Percentiles rank a stretch among this genome's conserved stretches.
These are phyloP conservation scores for Sander vitreus DNA, from an alignment of 2,113 vertebrate genomes.

Conservation along the genomic window DNA sequence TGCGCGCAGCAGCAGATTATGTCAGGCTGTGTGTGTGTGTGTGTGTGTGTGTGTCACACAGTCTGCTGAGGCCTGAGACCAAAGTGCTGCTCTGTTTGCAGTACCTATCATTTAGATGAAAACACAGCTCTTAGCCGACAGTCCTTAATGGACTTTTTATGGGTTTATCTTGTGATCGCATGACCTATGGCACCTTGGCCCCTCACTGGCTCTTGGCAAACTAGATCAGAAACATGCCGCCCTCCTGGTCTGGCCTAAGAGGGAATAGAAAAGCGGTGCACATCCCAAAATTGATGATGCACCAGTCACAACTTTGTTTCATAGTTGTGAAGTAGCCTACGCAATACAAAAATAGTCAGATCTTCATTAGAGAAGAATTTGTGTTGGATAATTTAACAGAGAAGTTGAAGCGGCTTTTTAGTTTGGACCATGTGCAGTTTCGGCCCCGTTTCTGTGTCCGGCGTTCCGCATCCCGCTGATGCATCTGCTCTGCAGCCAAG, in stretches of 20 bases:
- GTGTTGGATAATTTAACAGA: not conserved
- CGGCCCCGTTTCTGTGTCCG: not conserved
- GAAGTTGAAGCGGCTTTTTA: not conserved
- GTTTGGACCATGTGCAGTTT: not conserved
- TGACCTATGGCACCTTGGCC: constrained; percentile 89
- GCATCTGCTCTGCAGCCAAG: constrained; percentile 18
- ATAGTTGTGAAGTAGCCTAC: not conserved
- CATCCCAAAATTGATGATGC: constrained; percentile 9
- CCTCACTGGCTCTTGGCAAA: constrained; percentile 87
- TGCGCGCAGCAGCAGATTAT: constrained; percentile 16
- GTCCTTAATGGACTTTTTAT: constrained; percentile 99
- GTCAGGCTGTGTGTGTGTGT: constrained; percentile 4
- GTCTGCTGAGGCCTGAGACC: constrained; percentile 82
- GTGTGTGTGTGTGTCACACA: not conserved
- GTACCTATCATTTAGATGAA: constrained; percentile 96
- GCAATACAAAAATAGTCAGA: not conserved
- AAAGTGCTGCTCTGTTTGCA: constrained; percentile 95
- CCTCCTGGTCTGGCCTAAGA: constrained; percentile 36
- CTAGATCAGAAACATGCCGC: constrained; percentile 90
- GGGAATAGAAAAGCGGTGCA: not conserved
- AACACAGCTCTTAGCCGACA: constrained; percentile 93
- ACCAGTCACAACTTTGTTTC: not conserved
- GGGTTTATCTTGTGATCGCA: constrained; percentile 89
- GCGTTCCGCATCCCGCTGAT: not conserved
- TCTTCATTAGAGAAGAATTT: not conserved